These are phyloP conservation scores for Nycticorax nycticorax DNA, from an alignment of 2,113 vertebrate genomes.

Conservation along the genomic window DNA sequence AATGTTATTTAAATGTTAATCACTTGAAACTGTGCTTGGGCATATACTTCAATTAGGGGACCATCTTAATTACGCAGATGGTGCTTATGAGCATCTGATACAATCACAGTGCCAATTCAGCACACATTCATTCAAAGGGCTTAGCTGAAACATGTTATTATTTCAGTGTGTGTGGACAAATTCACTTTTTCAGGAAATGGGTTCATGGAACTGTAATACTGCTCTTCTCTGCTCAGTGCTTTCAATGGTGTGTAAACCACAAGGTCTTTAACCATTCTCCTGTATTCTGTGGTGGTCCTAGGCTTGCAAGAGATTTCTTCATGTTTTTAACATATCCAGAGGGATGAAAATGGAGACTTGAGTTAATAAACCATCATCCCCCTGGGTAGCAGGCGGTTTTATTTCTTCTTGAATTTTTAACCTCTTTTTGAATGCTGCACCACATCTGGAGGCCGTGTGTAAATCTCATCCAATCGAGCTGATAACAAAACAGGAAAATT, in stretches of 20 bases:
- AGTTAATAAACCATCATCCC: constrained; percentile 34
- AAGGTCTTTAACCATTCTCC: neutral
- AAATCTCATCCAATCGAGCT: constrained; percentile 19
- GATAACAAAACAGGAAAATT: constrained; percentile 23
- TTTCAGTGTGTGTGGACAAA: constrained; percentile 24
- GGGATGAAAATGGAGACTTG: constrained; percentile 36
- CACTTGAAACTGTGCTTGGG: constrained; percentile 54
- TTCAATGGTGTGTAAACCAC: neutral
- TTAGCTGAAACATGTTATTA: constrained; percentile 17
- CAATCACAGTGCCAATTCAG: constrained; percentile 40
- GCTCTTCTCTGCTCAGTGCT: neutral
- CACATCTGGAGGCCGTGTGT: constrained; percentile 32
- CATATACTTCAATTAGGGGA: constrained; percentile 60
- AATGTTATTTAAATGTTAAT: constrained; percentile 66
- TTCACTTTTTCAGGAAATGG: neutral
- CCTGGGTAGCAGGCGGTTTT: neutral
- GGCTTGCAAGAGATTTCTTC: constrained; percentile 3
- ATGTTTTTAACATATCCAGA: constrained; percentile 24
- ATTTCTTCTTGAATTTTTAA: constrained; percentile 17
- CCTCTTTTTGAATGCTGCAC: neutral
- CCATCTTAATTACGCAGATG: constrained; percentile 65
- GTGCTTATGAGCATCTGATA: constrained; percentile 58
- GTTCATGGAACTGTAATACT: neutral
- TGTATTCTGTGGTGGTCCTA: neutral
- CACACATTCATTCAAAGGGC: neutral